phyloP scores from a whole-genome alignment of 2,113 vertebrate genomes.

The Pollachius pollachius region DNA sequence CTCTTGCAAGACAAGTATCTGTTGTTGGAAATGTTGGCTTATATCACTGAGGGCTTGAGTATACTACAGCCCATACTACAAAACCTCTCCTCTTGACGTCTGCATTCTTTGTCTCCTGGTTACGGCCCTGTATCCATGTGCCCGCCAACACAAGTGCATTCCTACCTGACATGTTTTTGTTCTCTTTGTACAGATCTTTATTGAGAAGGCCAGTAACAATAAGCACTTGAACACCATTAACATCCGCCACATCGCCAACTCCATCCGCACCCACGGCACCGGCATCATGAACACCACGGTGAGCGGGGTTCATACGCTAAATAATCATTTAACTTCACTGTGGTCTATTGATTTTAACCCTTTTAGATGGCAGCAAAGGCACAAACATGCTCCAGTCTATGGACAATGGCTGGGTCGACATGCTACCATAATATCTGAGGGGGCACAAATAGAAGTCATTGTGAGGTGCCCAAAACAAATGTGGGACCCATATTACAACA shows the following conservation, averaged over 20 bases:
- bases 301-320: conserved; percentile 47
- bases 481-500: too few species aligned
- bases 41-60: not conserved
- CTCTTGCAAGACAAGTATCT: not conserved
- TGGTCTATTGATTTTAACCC: not conserved
- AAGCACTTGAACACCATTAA: conserved; percentile 99
- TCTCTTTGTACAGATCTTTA: conserved; percentile 88
- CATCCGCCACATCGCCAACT: conserved; percentile 97
- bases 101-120: too few species aligned
- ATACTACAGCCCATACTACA: too few species aligned
- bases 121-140: too few species aligned
- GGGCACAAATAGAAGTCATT: too few species aligned
- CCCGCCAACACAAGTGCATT: too few species aligned
- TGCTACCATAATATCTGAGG: too few species aligned
- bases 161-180: not conserved
- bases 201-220: conserved; percentile 97
- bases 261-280: conserved; percentile 95
- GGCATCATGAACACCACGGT: conserved; percentile 99
- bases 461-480: too few species aligned
- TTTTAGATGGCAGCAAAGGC: not conserved
- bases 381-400: too few species aligned
- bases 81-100: too few species aligned
- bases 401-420: too few species aligned
- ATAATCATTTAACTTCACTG: too few species aligned
- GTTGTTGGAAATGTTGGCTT: not conserved